A percentile compares a stretch with the other conserved stretches of the same genome.
phyloP scores from a whole-genome alignment of 2,888 invertebrate species.

The Cryptosula pallasiana region DNA sequence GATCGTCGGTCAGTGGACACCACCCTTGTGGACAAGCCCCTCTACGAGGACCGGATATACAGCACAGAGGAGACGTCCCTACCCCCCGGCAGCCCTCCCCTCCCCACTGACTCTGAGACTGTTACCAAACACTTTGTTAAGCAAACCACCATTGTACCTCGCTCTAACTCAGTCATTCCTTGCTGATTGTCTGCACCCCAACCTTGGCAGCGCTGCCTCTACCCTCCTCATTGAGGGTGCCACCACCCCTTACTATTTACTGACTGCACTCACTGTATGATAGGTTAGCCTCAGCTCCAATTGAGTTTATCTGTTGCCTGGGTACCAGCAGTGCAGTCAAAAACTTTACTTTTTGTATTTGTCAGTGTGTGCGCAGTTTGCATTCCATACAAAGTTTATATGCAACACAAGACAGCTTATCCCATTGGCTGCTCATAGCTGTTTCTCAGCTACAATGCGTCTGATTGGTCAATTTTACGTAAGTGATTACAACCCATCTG shows the following conservation, averaged over 20 bases:
- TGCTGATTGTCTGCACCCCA: background rate
- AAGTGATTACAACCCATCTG: too few relatives aligned
- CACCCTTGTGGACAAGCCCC: background rate
- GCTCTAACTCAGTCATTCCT: background rate
- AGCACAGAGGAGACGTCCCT: background rate
- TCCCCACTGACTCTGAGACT: background rate
- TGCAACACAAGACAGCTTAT: too few relatives aligned
- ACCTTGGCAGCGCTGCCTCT: background rate
- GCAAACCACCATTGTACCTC: constrained; percentile 1
- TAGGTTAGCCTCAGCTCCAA: background rate
- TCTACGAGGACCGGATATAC: background rate
- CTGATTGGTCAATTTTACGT: too few relatives aligned
- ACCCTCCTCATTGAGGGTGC: too few relatives aligned
- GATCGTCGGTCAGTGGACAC: constrained; percentile 17
- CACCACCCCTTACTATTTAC: too few relatives aligned
- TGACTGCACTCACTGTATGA: background rate
- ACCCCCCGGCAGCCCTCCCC: background rate
- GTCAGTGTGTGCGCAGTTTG: constrained; percentile 6
- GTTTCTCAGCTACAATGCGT: too few relatives aligned
- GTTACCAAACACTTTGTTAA: constrained; percentile 10
- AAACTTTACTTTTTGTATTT: background rate
- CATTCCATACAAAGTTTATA: constrained; percentile 12
- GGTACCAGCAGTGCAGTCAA: background rate
- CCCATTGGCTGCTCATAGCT: too few relatives aligned
- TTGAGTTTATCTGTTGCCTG: background rate